These are phyloP conservation scores for Troides helena DNA, from an alignment of 2,888 invertebrate species.

Conservation along the genomic window DNA sequence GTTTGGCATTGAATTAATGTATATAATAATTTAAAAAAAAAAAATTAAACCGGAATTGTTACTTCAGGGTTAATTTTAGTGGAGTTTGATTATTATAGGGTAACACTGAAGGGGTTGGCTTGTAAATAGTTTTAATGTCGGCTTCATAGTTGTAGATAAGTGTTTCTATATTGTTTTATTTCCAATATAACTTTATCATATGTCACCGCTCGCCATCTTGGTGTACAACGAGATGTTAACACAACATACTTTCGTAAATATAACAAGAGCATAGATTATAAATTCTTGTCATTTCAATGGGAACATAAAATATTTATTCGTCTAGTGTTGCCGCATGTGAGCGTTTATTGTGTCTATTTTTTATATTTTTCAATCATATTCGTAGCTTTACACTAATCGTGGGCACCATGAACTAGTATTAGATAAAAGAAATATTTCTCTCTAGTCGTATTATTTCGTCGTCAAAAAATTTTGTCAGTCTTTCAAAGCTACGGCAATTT, in stretches of 20 bases:
- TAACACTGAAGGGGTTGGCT: constrained; percentile 56
- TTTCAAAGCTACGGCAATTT: constrained; percentile 44
- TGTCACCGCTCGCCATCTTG: constrained; percentile 1
- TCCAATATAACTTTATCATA: constrained; percentile 3
- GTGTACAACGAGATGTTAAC: not conserved
- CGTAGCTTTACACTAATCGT: constrained; percentile 22
- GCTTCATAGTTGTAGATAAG: constrained; percentile 40
- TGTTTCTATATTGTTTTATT: constrained; percentile 16
- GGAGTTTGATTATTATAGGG: constrained; percentile 45
- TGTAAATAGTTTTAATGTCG: constrained; percentile 66
- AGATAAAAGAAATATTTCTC: constrained; percentile 43
- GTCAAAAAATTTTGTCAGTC: constrained; percentile 61
- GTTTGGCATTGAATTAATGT: constrained; percentile 44
- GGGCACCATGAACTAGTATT: constrained; percentile 28
- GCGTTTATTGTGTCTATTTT: constrained; percentile 23
- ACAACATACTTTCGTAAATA: not conserved
- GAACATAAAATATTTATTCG: constrained; percentile 24
- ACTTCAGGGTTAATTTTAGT: constrained; percentile 50
- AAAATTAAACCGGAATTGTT: constrained; percentile 72
- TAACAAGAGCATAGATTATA: constrained; percentile 5
- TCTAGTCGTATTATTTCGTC: constrained; percentile 73
- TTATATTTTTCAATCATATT: constrained; percentile 21
- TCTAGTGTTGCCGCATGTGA: constrained; percentile 15
- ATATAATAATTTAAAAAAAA: constrained; percentile 62
- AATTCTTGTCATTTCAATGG: constrained; percentile 24